Evolutionary conservation across 1,140 invertebrate genomes (phyloP), one percentile per base, ranked within the genome.

Genomic region (Orius laevigatus): DNA sequence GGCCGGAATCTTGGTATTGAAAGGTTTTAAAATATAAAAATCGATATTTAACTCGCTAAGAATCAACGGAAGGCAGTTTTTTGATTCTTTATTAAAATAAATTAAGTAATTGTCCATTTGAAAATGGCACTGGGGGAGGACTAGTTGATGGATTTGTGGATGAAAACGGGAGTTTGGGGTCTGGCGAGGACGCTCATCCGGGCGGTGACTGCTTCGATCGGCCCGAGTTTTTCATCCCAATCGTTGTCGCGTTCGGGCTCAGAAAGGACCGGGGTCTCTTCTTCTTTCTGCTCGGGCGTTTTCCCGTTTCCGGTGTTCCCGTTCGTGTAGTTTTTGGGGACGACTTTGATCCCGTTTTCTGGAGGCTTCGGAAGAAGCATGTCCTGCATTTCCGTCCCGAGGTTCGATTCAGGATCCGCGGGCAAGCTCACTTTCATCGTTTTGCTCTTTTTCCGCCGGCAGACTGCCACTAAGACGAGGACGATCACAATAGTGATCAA

Each of bases 361-460:
- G 48, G 25, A 10, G 53, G 43, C 41, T 55, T 55, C 10, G 56
- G 56, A 16, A 57, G 42, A 10, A 58, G 52, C 43, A 58, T 55
- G 14, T 58, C 57, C 47, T 56, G 57, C 39, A 58, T 14, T 48
- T 58, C 57, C 12, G 57, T 56, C 10, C 51, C 53, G 1, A 42
- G 32, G 38, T 51, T 48, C 4, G 50, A 38, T 31, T 54, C 53
- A n/a, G 50, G 16, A 15, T 55, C 55, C n/a, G 46, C 43, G 1
- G 51, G 51, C 15, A 53, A 18, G 9, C 51, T 14, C 8, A 52
- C 14, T 55, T 55, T 48, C 25, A 10, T 15, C 33, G 12, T n/a
- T 44, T 31, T 39, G 5, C 36, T 35, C 46, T 12, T 45, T 51
- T 31, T 39, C 31, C 38, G 38, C 11, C 5, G 10, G 42, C 35